A percentile compares a stretch with the other conserved stretches of the same genome.
Conservation (phyloP, 2,888 invertebrate species). For the Meta bourneti region DNA sequence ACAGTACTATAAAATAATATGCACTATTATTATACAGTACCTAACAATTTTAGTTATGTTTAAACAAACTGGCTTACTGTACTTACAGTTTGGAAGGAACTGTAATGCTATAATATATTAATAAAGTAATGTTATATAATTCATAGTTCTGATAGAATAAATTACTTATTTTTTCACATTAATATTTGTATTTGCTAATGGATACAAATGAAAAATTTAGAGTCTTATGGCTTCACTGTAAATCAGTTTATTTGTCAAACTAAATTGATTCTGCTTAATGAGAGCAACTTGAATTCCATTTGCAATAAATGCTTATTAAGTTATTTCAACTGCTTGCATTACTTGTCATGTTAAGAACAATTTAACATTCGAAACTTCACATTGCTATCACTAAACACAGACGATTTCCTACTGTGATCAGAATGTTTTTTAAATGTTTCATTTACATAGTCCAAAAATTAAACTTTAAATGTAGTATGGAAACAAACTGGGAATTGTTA, state of each 20-base stretch:
- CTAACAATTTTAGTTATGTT: slow-evolving; percentile 33
- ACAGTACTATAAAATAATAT: slow-evolving; percentile 22
- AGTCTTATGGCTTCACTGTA: neutral
- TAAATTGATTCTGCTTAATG: neutral
- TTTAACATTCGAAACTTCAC: neutral
- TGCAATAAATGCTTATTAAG: neutral
- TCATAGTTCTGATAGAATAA: neutral
- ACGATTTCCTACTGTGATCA: neutral
- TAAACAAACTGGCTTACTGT: slow-evolving; percentile 3
- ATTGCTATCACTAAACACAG: neutral
- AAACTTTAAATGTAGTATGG: too few relatives aligned
- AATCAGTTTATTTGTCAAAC: neutral
- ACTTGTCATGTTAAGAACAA: neutral
- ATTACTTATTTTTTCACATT: neutral
- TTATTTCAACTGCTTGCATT: neutral
- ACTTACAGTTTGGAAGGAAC: slow-evolving; percentile 29
- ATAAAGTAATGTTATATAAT: neutral
- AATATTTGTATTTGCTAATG: neutral
- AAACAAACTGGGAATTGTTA: neutral
- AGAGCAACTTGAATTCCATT: neutral
- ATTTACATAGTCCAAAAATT: too few relatives aligned
- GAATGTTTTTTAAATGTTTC: neutral
- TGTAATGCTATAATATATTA: slow-evolving; percentile 45
- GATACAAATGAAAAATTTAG: neutral
- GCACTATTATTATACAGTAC: slow-evolving; percentile 30